Evolutionary conservation across 2,888 invertebrate species (phyloP), one percentile per base, ranked within the genome.

Genomic region (Eupithecia dodoneata): DNA sequence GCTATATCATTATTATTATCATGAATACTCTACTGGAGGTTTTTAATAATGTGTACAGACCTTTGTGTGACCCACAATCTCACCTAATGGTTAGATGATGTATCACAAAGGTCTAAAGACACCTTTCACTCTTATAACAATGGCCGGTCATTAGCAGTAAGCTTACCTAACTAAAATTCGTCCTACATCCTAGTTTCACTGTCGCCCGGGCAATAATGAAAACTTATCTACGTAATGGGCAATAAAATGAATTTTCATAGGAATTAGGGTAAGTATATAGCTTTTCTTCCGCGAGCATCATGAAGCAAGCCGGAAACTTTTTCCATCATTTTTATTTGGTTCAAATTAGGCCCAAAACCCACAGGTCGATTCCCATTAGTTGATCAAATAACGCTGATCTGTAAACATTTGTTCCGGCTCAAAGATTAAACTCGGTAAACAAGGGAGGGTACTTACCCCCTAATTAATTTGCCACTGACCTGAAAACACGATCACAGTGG

Each of bases 381-480:
- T 45, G 15, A 15, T n/a, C 15, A 69, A 69, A 69, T 69, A 69
- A 69, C 15, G 44, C 67, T 69, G 67, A 45, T 45, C 67, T 44
- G 45, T 45, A 69, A 69, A 69, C 45, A 45, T 67, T 67, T 69
- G 67, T 45, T 44, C 67, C 67, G n/a, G 67, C 9, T 69, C 67
- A 69, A 69, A 69, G 44, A 44, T 44, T 69, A 44, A 63, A 30
- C 63, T 63, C 30, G 2, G 30, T 63, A 69, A 69, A 69, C 67
- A 45, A 15, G 67, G 44, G 45, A 15, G 67, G 10, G 45, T n/a
- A 15, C 45, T 66, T 66, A 44, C 67, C 15, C 67, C 10, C 67
- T 69, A 69, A 69, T 69, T 69, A 69, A 69, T 69, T 69, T n/a
- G 67, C 67, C 67, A 69, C 45, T 69, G 67, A 69, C 67, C 67